These are phyloP conservation scores for Lytechinus pictus DNA, from an alignment of 35 echinoderm and acorn worm genomes.

Conservation along the genomic window DNA sequence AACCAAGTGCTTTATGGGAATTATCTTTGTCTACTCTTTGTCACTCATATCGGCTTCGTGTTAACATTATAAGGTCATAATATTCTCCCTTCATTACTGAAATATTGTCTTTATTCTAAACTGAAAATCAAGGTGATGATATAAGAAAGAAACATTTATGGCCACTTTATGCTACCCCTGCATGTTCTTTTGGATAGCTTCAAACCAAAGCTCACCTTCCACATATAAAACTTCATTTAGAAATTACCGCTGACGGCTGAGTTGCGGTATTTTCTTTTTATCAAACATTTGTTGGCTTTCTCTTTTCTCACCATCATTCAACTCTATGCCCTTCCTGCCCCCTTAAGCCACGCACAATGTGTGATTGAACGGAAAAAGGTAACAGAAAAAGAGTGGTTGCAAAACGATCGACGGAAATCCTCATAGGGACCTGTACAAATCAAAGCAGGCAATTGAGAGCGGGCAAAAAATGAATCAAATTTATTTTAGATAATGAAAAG, in stretches of 20 bases:
- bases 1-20: background rate
- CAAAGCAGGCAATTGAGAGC: constrained; percentile 37
- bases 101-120: background rate
- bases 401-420: constrained; percentile 31
- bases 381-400: constrained; percentile 5
- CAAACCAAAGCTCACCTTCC: background rate
- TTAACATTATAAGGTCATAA: background rate
- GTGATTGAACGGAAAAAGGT: constrained; percentile 35
- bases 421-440: constrained; percentile 31
- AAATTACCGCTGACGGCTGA: constrained; percentile 24
- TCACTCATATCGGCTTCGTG: background rate
- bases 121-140: background rate
- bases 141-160: constrained; percentile 15
- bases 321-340: background rate
- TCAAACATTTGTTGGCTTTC: constrained; percentile 36
- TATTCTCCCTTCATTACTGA: background rate
- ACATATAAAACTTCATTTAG: constrained; percentile 37
- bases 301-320: constrained; percentile 9
- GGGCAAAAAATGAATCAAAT: constrained; percentile 49
- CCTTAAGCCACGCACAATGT: constrained; percentile 34
- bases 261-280: constrained; percentile 33
- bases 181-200: background rate
- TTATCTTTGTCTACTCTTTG: background rate
- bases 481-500: constrained; percentile 43
- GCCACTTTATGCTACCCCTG: background rate